These are phyloP conservation scores for Rhynchonycteris naso DNA, from an alignment of 2,797 vertebrate genomes.

Conservation along the genomic window DNA sequence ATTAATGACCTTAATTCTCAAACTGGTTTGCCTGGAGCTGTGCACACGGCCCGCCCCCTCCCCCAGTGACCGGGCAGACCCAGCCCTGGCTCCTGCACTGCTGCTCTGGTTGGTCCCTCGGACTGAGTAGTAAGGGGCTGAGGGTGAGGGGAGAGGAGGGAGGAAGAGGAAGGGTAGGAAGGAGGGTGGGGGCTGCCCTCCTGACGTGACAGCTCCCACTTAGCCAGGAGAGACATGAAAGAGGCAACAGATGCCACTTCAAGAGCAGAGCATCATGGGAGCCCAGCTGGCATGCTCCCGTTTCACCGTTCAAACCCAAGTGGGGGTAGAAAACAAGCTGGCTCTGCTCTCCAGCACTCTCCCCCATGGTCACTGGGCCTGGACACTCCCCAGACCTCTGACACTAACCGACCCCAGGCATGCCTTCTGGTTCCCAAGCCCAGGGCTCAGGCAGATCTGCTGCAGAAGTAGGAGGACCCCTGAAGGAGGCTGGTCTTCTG, in stretches of 20 bases:
- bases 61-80: conserved; percentile 83
- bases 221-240: conserved; percentile 99
- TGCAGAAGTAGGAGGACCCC: not conserved
- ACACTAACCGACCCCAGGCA: not conserved
- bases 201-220: conserved; percentile 98
- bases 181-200: conserved; percentile 91
- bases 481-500: not conserved
- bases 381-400: not conserved
- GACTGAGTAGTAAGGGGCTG: not conserved
- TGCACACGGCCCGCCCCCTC: conserved; percentile 90
- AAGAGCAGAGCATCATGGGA: conserved; percentile 98
- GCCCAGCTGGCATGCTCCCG: conserved; percentile 86
- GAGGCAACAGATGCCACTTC: conserved; percentile 99
- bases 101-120: not conserved
- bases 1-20: conserved; percentile 99
- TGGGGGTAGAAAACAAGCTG: conserved; percentile 65
- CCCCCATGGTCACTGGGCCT: not conserved
- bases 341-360: conserved; percentile 8
- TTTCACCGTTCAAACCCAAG: conserved; percentile 81
- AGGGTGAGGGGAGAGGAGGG: conserved; percentile 83
- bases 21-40: conserved; percentile 99
- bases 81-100: conserved; percentile 86
- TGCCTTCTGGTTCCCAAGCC: not conserved
- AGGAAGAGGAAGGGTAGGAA: not conserved
- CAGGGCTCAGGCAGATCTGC: not conserved